These are phyloP conservation scores for Eumeta japonica DNA, from an alignment of 1,140 invertebrate genomes.

Conservation along the genomic window DNA sequence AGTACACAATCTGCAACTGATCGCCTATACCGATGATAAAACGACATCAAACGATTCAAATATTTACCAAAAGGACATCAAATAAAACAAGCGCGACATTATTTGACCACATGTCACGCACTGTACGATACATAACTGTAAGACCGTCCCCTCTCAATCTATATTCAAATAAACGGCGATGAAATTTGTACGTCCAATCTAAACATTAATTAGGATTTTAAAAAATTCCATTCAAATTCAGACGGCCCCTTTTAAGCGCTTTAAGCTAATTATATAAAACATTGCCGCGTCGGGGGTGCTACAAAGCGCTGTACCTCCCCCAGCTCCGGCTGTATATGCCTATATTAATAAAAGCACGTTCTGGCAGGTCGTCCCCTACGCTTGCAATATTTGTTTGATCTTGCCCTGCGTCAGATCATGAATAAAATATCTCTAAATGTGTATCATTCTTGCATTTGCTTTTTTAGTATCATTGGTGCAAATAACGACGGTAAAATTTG, in stretches of 20 bases:
- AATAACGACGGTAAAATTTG: too few species aligned
- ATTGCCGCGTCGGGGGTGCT: conserved; percentile 19
- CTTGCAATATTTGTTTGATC: conserved; percentile 44
- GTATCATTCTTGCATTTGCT: too few species aligned
- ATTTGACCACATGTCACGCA: conserved; percentile 47
- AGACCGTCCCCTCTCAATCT: conserved; percentile 33
- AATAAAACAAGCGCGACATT: conserved; percentile 17
- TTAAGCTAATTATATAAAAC: conserved; percentile 49
- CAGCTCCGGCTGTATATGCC: conserved; percentile 18
- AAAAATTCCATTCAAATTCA: conserved; percentile 28
- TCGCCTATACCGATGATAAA: too few species aligned
- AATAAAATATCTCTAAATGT: conserved; percentile 9
- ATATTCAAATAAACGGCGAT: conserved; percentile 44
- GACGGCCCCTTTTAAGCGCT: conserved; percentile 32
- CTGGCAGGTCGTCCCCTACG: conserved; percentile 29
- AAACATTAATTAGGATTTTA: conserved; percentile 52
- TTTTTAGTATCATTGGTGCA: too few species aligned
- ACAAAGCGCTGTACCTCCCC: conserved; percentile 18
- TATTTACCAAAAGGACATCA: conserved; percentile 14
- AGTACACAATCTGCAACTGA: too few species aligned
- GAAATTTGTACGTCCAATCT: conserved; percentile 44
- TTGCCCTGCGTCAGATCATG: conserved; percentile 18
- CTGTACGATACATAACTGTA: too few species aligned
- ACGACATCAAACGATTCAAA: too few species aligned
- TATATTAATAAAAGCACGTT: conserved; percentile 29